Evolutionary conservation across 2,797 vertebrate species (phyloP).

Genomic region (Atherinosoma microstoma): DNA sequence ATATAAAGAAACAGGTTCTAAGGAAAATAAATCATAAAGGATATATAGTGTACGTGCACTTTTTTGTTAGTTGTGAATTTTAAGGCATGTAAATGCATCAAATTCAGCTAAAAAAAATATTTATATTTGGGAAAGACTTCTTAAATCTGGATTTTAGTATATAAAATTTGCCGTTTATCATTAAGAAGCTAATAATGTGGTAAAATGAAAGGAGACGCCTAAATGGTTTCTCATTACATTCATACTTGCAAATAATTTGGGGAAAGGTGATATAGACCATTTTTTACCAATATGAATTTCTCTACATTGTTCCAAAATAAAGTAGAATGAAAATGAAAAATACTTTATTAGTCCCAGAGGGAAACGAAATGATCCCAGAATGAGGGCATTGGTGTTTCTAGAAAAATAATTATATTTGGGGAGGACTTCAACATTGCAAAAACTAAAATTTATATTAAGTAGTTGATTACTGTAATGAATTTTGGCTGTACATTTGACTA

Average conservation of each 20-base stretch:
- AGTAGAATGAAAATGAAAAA: not conserved
- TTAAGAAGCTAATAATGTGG: no score
- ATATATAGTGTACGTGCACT: no score
- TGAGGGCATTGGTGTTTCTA: not conserved
- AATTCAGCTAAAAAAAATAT: not conserved
- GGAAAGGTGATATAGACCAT: no score
- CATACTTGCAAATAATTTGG: not conserved
- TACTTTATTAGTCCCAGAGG: no score
- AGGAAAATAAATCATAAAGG: no score
- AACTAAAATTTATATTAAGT: not conserved
- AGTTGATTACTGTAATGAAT: not conserved
- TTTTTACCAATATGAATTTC: no score
- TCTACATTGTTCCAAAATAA: not conserved
- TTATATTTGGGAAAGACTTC: not conserved
- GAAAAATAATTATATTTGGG: not conserved
- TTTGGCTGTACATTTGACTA: not conserved
- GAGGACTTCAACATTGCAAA: not conserved
- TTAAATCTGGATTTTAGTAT: not conserved
- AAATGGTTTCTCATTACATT: not conserved
- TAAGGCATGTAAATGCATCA: not conserved
- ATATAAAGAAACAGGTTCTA: no score
- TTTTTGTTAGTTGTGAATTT: no score
- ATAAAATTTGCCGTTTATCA: not conserved
- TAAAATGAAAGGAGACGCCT: no score
- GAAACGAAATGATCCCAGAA: no score